phyloP scores from a whole-genome alignment of 2,113 vertebrate species.

The Pluvialis apricaria region DNA sequence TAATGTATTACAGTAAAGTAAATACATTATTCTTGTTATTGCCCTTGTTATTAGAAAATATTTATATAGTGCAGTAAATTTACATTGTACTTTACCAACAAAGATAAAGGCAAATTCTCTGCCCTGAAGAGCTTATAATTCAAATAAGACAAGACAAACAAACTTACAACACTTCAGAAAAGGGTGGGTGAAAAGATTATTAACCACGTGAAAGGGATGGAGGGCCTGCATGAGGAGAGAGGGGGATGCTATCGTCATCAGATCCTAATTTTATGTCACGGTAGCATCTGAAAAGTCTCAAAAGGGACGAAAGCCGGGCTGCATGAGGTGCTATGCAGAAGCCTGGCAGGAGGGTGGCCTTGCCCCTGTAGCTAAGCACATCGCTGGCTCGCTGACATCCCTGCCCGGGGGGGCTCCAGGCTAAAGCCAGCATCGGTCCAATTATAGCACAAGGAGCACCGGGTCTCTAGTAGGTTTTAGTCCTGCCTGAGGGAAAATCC shows the following conservation, averaged over 20 bases:
- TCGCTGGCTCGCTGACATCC: not conserved
- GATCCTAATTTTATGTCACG: not conserved
- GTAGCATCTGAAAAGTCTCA: not conserved
- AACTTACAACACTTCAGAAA: not conserved
- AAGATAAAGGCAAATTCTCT: conserved; percentile 13
- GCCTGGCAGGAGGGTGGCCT: not conserved
- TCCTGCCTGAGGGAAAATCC: not conserved
- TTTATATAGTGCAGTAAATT: conserved; percentile 10
- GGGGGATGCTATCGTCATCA: not conserved
- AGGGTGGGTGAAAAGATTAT: not conserved
- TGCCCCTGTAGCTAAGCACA: not conserved
- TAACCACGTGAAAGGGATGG: not conserved
- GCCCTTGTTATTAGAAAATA: conserved; percentile 36
- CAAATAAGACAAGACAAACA: conserved; percentile 6
- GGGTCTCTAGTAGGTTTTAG: not conserved
- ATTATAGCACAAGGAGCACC: not conserved
- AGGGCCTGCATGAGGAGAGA: not conserved
- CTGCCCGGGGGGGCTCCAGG: not conserved
- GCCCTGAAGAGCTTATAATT: not conserved
- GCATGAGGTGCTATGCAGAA: not conserved
- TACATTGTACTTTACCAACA: not conserved
- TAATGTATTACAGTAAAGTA: not conserved
- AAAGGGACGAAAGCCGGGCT: not conserved
- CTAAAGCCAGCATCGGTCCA: not conserved
- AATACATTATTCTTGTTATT: conserved; percentile 40